Percentiles rank a stretch among this genome's conserved stretches.
Evolutionary conservation across 2,888 invertebrate species (phyloP).

Genomic region (Lasioglossum villosulum): DNA sequence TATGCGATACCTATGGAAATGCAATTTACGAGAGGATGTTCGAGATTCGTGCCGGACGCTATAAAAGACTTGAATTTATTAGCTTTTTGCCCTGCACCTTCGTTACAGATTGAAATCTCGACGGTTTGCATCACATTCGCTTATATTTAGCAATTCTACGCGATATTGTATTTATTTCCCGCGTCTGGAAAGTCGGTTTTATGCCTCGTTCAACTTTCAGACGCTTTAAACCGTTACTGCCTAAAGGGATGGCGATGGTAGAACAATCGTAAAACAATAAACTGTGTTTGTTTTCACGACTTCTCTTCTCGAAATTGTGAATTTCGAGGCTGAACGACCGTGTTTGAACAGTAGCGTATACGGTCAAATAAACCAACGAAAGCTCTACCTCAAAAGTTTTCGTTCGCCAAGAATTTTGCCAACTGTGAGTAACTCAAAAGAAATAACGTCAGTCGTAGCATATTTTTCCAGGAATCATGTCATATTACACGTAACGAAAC

Average conservation of each 20-base stretch:
- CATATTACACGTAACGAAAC: neutral
- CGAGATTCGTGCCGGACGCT: neutral
- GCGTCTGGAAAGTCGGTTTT: neutral
- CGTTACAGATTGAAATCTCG: neutral
- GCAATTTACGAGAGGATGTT: conserved; percentile 21
- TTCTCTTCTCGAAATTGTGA: neutral
- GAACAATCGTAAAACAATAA: neutral
- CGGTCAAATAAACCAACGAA: neutral
- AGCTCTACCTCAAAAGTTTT: neutral
- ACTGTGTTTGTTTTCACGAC: neutral
- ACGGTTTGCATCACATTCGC: neutral
- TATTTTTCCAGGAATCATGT: neutral
- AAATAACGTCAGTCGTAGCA: neutral
- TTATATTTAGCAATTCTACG: neutral
- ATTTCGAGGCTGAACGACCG: neutral
- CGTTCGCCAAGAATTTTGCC: neutral
- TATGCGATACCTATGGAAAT: conserved; percentile 19
- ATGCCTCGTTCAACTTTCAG: neutral
- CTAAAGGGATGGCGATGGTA: neutral
- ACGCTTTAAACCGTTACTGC: neutral
- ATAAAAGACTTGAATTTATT: conserved; percentile 9
- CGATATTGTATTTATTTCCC: neutral
- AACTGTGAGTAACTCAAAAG: neutral
- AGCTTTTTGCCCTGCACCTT: neutral
- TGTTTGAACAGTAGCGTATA: neutral